These are phyloP conservation scores for Halictus quadricinctus DNA, from an alignment of 2,888 invertebrate genomes.

Conservation along the genomic window DNA sequence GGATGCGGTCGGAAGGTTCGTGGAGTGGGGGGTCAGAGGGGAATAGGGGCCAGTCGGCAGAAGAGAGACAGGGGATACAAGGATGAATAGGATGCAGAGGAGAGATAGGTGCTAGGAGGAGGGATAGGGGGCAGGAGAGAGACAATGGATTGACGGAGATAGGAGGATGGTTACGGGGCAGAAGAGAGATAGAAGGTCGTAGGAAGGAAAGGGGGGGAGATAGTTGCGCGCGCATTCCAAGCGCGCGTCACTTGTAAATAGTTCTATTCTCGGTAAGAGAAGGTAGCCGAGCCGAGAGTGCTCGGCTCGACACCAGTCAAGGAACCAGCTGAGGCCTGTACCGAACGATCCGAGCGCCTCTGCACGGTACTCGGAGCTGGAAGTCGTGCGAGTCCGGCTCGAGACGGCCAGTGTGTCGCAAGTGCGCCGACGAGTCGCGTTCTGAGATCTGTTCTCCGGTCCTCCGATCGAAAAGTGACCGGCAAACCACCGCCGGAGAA, in stretches of 20 bases:
- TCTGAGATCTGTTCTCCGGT: background rate
- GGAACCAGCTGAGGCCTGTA: slow-evolving; percentile 44
- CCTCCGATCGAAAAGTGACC: background rate
- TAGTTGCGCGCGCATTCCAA: slow-evolving; percentile 71
- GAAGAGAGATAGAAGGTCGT: background rate
- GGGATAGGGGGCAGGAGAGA: background rate
- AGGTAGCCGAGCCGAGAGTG: slow-evolving; percentile 47
- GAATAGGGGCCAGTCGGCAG: background rate
- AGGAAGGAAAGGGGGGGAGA: background rate
- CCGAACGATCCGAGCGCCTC: slow-evolving; percentile 55
- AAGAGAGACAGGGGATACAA: background rate
- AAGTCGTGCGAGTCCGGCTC: slow-evolving; percentile 36
- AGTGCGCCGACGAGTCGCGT: slow-evolving; percentile 27
- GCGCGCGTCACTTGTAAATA: slow-evolving; percentile 72
- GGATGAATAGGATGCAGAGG: background rate
- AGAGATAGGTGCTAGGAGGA: background rate
- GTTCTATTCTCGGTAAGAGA: slow-evolving; percentile 73
- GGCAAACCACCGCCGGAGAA: background rate
- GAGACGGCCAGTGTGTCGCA: slow-evolving; percentile 42
- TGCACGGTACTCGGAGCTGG: slow-evolving; percentile 28
- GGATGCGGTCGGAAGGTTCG: background rate
- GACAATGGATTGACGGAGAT: background rate
- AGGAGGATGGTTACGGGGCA: background rate
- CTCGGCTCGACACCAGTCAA: slow-evolving; percentile 63
- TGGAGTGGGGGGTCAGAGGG: background rate